These are phyloP conservation scores for Aricia artaxerxes DNA, from an alignment of 2,888 invertebrate species.

Conservation along the genomic window DNA sequence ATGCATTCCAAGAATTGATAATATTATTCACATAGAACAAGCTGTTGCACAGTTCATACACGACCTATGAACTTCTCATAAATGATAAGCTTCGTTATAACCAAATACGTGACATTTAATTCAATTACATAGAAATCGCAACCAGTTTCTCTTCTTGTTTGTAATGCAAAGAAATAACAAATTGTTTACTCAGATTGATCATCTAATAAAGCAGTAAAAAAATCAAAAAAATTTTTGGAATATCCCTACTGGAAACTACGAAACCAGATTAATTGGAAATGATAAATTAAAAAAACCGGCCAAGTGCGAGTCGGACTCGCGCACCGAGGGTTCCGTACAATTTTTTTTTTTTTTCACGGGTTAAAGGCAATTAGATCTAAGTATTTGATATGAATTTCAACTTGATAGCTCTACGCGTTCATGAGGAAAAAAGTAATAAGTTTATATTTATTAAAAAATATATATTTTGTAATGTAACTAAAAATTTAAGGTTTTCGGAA, in stretches of 20 bases:
- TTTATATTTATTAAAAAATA: too few species aligned
- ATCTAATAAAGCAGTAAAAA: too few species aligned
- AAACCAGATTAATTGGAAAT: background rate
- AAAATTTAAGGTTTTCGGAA: too few species aligned
- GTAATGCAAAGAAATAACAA: background rate
- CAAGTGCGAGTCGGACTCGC: too few species aligned
- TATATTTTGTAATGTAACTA: too few species aligned
- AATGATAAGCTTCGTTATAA: background rate
- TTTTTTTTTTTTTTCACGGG: too few species aligned
- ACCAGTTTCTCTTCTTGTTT: background rate
- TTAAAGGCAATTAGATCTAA: too few species aligned
- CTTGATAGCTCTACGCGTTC: too few species aligned
- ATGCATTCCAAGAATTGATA: constrained; percentile 26
- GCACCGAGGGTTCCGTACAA: too few species aligned
- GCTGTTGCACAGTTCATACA: constrained; percentile 16
- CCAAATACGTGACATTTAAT: background rate
- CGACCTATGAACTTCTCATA: constrained; percentile 33
- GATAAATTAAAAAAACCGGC: background rate
- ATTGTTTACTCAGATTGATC: background rate
- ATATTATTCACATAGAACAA: constrained; percentile 18
- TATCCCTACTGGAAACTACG: background rate
- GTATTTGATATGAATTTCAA: too few species aligned
- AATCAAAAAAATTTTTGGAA: background rate
- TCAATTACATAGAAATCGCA: background rate
- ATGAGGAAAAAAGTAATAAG: too few species aligned